Evolutionary conservation across 2,888 invertebrate genomes (phyloP), one percentile per base, ranked within the genome.

Genomic region (Elegia similella): DNA sequence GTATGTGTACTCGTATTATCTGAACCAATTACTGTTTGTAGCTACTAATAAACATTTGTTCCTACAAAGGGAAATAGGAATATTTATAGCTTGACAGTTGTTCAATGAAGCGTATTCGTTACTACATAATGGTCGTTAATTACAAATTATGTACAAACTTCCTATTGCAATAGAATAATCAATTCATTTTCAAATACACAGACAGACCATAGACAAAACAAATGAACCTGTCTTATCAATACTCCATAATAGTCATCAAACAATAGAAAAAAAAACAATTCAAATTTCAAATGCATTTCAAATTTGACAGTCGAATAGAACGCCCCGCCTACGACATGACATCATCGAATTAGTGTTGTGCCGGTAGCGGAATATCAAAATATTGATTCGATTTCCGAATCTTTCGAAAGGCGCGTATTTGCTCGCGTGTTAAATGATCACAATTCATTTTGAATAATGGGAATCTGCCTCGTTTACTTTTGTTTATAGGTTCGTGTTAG

Each of bases 371-470:
- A 68, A 68, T 66, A 72, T 76, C 73, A 67, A 70, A 50, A 70
- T 73, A 75, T 78, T 71, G 77, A 80, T 82, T 75, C 64, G 64
- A 66, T 70, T 73, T 81, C 75, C 64, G 65, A 67, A 70, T 73
- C 70, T 69, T 66, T 42, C 61, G 65, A 73, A 76, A 72, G 62
- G 76, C 74, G 70, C 44, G 46, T 32, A 73, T 68, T 66, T 62
- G 74, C 65, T 88, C 73, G 88, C 88, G 88, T 88, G 88, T 75
- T 78, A 73, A 82, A 82, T 75, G 75, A 76, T 73, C 79, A 88
- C 85, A 80, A 85, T 75, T 89, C 85, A 86, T 78, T 66, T 70
- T 83, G 83, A 86, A 75, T 84, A 84, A 87, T 86, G 76, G 70
- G 80, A 78, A 75, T 82, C 82, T 81, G 84, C 84, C 84, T 84